phyloP scores from a whole-genome alignment of 2,888 invertebrate species.

The Synergus laeviventris region DNA sequence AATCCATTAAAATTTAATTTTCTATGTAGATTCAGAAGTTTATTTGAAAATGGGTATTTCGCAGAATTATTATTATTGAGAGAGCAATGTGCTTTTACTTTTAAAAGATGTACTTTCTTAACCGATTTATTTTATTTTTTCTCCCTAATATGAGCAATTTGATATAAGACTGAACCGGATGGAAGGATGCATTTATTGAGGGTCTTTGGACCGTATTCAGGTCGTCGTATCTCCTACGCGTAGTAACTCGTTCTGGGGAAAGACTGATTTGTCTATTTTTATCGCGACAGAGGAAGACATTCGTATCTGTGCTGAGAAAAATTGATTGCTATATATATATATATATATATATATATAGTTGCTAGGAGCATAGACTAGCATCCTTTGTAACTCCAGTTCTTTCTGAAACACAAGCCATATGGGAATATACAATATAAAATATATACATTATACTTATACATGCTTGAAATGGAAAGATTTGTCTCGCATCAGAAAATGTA shows the following conservation, averaged over 20 bases:
- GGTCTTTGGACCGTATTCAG: constrained; percentile 25
- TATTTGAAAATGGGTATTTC: too few relatives aligned
- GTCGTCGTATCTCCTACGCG: constrained; percentile 18
- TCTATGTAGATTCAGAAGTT: too few relatives aligned
- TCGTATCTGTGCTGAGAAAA: constrained; percentile 18
- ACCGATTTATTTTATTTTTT: neutral
- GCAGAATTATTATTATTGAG: too few relatives aligned
- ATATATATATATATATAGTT: constrained; percentile 11
- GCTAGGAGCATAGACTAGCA: neutral
- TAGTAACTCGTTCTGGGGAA: constrained; percentile 26
- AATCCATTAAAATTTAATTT: too few relatives aligned
- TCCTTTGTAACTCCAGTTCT: constrained; percentile 19
- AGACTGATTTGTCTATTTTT: constrained; percentile 40
- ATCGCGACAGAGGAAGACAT: constrained; percentile 31
- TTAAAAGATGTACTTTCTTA: neutral
- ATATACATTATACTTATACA: neutral
- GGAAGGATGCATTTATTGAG: neutral
- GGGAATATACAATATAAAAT: neutral
- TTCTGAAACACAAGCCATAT: constrained; percentile 15
- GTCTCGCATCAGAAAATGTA: constrained; percentile 7
- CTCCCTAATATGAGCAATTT: neutral
- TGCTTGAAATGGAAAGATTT: constrained; percentile 25
- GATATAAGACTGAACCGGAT: neutral
- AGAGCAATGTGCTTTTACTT: neutral
- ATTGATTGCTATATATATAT: constrained; percentile 35